Conservation (phyloP, 2,113 vertebrate species). For the Halichoerus grypus region DNA sequence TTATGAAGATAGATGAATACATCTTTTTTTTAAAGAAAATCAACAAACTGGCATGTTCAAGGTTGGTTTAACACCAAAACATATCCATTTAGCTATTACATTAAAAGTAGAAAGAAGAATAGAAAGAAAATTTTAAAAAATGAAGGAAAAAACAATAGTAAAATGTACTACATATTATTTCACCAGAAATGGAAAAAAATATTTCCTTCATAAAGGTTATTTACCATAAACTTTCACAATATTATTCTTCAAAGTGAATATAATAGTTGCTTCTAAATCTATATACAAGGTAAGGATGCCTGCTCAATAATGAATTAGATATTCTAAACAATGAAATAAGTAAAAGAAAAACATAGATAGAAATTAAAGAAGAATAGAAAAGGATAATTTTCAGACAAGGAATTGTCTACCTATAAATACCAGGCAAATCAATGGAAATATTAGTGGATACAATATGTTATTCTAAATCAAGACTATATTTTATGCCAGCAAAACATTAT, state of each 20-base stretch:
- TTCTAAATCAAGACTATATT: neutral
- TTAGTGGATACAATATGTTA: neutral
- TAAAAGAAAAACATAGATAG: neutral
- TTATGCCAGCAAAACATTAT: neutral
- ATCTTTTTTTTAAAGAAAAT: neutral
- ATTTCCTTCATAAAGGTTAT: neutral
- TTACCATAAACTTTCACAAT: neutral
- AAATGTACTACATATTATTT: neutral
- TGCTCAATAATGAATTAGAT: neutral
- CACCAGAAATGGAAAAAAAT: neutral
- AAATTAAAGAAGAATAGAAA: neutral
- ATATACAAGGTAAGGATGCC: neutral
- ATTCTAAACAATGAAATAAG: neutral
- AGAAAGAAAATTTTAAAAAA: neutral
- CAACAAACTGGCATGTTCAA: neutral
- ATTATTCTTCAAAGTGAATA: neutral
- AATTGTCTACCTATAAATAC: neutral
- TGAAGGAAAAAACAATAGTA: neutral
- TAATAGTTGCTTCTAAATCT: neutral
- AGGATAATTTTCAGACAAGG: neutral
- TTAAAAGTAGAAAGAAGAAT: neutral
- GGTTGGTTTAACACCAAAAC: neutral
- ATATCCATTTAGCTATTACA: neutral
- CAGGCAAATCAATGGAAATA: neutral
- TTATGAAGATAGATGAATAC: neutral